Percentiles rank a stretch among this genome's conserved stretches.
phyloP scores from a whole-genome alignment of 2,113 vertebrate species.

The Burhinus bistriatus region DNA sequence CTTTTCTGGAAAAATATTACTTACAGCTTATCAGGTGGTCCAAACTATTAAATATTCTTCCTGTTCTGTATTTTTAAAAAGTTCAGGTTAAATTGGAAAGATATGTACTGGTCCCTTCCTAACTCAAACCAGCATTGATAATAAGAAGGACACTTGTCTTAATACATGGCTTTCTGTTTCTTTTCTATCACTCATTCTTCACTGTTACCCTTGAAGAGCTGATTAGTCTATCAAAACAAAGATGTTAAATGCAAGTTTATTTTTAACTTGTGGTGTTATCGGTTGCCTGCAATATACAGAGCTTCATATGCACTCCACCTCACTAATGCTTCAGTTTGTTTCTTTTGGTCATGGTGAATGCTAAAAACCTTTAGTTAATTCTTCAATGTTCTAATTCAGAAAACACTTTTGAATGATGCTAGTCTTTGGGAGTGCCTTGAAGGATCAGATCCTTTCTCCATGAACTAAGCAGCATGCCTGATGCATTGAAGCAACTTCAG shows the following conservation, averaged over 20 bases:
- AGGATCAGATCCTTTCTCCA: neutral
- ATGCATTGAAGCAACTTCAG: neutral
- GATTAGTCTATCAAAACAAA: neutral
- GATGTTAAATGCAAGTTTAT: neutral
- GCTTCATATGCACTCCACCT: neutral
- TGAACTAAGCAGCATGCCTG: neutral
- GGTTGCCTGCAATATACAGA: neutral
- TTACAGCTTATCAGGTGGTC: neutral
- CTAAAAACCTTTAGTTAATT: neutral
- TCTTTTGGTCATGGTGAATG: neutral
- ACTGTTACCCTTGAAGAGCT: neutral
- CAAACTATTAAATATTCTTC: neutral
- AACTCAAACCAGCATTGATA: neutral
- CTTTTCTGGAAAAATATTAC: neutral
- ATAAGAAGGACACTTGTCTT: neutral
- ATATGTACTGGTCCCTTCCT: neutral
- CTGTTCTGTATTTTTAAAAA: neutral
- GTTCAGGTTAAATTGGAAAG: neutral
- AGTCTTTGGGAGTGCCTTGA: neutral
- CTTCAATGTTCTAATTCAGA: neutral
- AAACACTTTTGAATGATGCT: neutral
- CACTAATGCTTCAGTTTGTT: neutral
- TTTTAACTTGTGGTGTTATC: constrained; percentile 4
- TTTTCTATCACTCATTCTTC: neutral
- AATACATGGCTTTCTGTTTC: neutral